Evolutionary conservation across 1,140 invertebrate species (phyloP).

Genomic region (Achatina immaculata): DNA sequence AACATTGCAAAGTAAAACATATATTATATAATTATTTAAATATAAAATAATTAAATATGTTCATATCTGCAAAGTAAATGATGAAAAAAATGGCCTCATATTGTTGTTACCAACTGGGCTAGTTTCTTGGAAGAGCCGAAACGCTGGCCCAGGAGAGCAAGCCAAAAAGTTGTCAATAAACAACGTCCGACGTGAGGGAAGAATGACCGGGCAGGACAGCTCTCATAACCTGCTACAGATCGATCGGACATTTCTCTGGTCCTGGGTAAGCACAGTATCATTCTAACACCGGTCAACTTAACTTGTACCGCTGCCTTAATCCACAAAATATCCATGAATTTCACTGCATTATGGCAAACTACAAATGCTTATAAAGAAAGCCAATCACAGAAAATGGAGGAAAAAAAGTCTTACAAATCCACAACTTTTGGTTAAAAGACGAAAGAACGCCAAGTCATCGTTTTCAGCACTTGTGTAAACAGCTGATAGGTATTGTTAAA

Average conservation of each 20-base stretch:
- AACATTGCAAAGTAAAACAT: background rate
- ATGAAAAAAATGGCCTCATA: background rate
- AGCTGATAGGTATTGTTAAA: no score
- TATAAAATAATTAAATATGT: background rate
- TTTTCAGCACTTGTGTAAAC: no score
- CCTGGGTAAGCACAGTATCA: constrained; percentile 6
- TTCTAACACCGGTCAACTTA: no score
- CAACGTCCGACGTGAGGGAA: constrained; percentile 23
- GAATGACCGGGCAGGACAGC: background rate
- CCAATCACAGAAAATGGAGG: no score
- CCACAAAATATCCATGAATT: no score
- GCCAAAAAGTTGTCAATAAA: constrained; percentile 38
- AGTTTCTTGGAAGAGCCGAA: constrained; percentile 28
- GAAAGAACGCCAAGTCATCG: no score
- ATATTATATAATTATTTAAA: background rate
- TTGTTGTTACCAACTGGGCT: background rate
- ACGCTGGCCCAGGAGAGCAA: constrained; percentile 8
- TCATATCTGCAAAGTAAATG: background rate
- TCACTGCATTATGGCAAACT: no score
- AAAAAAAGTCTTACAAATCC: no score
- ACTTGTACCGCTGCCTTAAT: no score
- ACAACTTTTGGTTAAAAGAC: no score
- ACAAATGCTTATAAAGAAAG: no score
- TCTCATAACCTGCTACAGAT: background rate
- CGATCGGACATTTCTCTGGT: constrained; percentile 5